phyloP scores from a whole-genome alignment of 2,797 vertebrate species.

The Acrossocheilus fasciatus region DNA sequence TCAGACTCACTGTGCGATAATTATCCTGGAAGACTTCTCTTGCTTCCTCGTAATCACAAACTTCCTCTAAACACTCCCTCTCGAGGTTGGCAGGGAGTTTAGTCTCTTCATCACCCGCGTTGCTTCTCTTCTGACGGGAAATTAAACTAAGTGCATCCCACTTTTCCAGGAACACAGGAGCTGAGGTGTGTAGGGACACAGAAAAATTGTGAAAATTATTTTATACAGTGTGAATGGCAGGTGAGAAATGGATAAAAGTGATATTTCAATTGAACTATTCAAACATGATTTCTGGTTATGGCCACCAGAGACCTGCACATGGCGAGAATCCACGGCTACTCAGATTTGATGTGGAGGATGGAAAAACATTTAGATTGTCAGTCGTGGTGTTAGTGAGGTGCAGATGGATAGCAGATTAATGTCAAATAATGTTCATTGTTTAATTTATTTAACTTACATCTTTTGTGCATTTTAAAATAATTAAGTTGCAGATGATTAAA shows the following conservation, averaged over 20 bases:
- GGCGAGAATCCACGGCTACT: neutral
- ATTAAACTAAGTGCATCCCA: slow-evolving; percentile 75
- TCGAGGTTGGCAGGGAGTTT: slow-evolving; percentile 70
- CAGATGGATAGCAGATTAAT: no score
- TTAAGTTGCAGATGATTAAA: no score
- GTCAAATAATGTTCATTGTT: no score
- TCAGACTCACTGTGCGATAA: slow-evolving; percentile 78
- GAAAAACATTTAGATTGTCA: no score
- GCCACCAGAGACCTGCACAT: neutral
- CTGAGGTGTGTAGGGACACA: neutral
- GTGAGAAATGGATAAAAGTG: no score
- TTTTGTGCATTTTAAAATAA: no score
- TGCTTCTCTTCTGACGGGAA: slow-evolving; percentile 74
- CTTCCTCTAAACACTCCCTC: slow-evolving; percentile 79
- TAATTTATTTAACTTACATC: no score
- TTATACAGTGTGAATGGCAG: neutral
- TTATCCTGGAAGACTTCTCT: slow-evolving; percentile 78
- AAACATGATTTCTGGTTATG: neutral
- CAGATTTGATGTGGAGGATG: no score
- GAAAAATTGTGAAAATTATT: neutral
- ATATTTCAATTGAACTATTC: neutral
- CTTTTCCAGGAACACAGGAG: slow-evolving; percentile 77
- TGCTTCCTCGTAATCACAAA: slow-evolving; percentile 82
- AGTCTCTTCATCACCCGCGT: slow-evolving; percentile 50
- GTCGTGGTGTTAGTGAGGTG: no score